phyloP scores from a whole-genome alignment of 92 coral and sea anemone species.

The Ricordea florida region DNA sequence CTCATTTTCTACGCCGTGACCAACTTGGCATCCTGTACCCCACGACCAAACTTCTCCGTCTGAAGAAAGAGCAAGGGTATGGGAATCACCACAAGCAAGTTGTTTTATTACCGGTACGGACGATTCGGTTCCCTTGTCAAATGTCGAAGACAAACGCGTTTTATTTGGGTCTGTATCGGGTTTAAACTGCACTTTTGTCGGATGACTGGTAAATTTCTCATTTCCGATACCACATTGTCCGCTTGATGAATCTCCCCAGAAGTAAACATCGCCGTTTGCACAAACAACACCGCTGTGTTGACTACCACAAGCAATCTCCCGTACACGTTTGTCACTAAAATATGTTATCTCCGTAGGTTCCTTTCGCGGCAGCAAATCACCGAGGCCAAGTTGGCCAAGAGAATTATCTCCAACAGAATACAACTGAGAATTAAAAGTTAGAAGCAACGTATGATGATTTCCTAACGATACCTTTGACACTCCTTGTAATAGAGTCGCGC shows the following conservation, averaged over 20 bases:
- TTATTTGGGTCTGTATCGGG: background rate
- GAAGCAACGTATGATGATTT: constrained; percentile 80
- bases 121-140: background rate
- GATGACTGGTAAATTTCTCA: constrained; percentile 39
- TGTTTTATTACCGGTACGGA: constrained; percentile 35
- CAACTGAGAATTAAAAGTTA: constrained; percentile 73
- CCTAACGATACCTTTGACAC: constrained; percentile 91
- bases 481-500: constrained; percentile 70
- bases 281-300: constrained; percentile 80
- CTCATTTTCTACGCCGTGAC: constrained; percentile 69
- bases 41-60: constrained; percentile 95
- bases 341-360: constrained; percentile 63
- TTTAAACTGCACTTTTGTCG: constrained; percentile 66
- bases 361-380: constrained; percentile 66
- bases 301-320: constrained; percentile 84
- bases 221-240: constrained; percentile 97
- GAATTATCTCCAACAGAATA: constrained; percentile 85
- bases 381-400: constrained; percentile 94
- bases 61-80: constrained; percentile 74
- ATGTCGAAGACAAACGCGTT: background rate
- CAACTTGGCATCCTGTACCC: constrained; percentile 91
- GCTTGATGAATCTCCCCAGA: constrained; percentile 97
- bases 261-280: constrained; percentile 71
- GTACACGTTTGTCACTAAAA: constrained; percentile 66
- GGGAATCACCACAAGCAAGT: constrained; percentile 88